These are phyloP conservation scores for Platyrinchus mystaceus DNA, from an alignment of 2,797 vertebrate genomes.

Conservation along the genomic window DNA sequence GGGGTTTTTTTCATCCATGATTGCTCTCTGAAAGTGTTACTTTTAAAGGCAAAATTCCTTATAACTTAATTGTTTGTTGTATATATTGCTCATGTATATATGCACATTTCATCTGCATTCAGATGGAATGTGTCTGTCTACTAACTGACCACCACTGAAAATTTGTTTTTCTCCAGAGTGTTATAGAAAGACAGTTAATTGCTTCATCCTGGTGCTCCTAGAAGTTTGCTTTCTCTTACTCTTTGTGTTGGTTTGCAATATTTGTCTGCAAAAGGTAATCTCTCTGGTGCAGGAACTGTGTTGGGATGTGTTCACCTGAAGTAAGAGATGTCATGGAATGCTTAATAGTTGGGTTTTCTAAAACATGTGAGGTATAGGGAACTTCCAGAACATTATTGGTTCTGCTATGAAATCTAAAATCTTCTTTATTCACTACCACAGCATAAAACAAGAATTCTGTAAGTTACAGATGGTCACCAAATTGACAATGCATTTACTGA, in stretches of 20 bases:
- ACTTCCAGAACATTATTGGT: neutral
- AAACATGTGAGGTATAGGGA: neutral
- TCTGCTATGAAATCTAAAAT: neutral
- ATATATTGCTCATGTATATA: accelerated
- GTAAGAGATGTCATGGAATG: neutral
- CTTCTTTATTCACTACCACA: neutral
- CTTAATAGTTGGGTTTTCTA: neutral
- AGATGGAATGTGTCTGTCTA: neutral
- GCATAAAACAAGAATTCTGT: neutral
- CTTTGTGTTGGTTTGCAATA: neutral
- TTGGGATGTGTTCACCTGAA: neutral
- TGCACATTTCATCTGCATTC: neutral
- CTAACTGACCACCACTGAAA: neutral
- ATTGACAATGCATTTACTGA: conserved; percentile 41
- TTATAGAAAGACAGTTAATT: neutral
- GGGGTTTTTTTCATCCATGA: neutral
- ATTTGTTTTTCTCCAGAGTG: neutral
- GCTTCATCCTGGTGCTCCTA: neutral
- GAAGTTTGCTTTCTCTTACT: neutral
- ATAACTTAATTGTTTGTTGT: neutral
- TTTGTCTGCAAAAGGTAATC: neutral
- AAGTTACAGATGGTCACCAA: conserved; percentile 58
- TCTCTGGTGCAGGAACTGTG: neutral
- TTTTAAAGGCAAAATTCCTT: neutral
- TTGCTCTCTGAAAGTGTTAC: neutral